Evolutionary conservation across 2,797 vertebrate species (phyloP).

Genomic region (Melanotaenia boesemani): DNA sequence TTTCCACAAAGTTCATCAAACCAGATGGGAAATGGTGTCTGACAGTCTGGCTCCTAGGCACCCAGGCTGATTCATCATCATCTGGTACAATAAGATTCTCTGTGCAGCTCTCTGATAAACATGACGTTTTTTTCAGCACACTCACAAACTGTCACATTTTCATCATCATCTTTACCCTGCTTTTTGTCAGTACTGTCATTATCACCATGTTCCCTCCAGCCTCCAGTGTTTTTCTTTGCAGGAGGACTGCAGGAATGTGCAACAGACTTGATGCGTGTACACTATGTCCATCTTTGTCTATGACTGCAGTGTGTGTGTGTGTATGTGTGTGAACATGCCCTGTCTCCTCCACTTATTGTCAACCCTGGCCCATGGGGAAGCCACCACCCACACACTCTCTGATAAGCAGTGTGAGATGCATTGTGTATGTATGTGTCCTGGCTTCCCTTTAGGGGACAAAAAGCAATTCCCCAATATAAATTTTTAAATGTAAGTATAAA

Average conservation of each 20-base stretch:
- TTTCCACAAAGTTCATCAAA: slow-evolving; percentile 8
- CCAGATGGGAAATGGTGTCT: slow-evolving; percentile 1
- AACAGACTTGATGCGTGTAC: slow-evolving; percentile 19
- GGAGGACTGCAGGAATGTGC: not conserved
- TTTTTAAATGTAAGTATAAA: not conserved
- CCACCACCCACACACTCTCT: slow-evolving; percentile 61
- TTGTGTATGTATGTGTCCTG: slow-evolving; percentile 10
- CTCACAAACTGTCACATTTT: slow-evolving; percentile 15
- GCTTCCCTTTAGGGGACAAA: not conserved
- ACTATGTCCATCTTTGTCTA: slow-evolving; percentile 32
- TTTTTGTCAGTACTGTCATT: not conserved
- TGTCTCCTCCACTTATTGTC: slow-evolving; percentile 70
- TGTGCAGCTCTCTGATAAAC: slow-evolving; percentile 35
- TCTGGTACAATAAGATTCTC: slow-evolving; percentile 26
- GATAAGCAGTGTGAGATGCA: slow-evolving; percentile 41
- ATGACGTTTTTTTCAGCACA: slow-evolving; percentile 6
- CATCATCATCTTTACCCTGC: not conserved
- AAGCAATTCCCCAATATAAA: not conserved
- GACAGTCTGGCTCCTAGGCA: slow-evolving; percentile 21
- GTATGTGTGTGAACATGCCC: slow-evolving; percentile 5
- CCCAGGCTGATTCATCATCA: slow-evolving; percentile 27
- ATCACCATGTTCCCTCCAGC: not conserved
- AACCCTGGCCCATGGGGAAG: slow-evolving; percentile 62
- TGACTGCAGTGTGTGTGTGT: not conserved
- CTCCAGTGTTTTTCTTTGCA: not conserved